These are phyloP conservation scores for Terrapene triunguis DNA, from an alignment of 2,113 vertebrate genomes.

Conservation along the genomic window DNA sequence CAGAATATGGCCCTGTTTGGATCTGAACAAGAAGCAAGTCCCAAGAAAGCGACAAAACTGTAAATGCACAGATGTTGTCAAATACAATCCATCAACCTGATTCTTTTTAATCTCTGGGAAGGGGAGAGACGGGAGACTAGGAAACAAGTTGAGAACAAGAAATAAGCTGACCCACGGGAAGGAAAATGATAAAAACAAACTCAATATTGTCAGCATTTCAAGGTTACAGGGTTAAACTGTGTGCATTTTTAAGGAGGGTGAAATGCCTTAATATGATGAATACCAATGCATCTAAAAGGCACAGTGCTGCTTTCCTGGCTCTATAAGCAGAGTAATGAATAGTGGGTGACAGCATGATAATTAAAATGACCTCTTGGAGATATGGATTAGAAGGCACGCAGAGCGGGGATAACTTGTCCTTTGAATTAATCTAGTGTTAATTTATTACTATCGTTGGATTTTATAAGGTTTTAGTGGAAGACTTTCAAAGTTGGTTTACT, in stretches of 20 bases:
- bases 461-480: conserved; percentile 61
- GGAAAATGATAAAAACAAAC: conserved; percentile 7
- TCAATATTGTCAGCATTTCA: conserved; percentile 36
- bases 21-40: not conserved
- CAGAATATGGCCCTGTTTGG: not conserved
- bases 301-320: conserved; percentile 60
- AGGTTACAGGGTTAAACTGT: conserved; percentile 67
- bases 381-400: conserved; percentile 72
- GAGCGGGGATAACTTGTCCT: conserved; percentile 53
- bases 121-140: not conserved
- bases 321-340: conserved; percentile 75
- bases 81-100: not conserved
- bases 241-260: conserved; percentile 60
- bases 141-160: not conserved
- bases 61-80: not conserved
- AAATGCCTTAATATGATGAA: conserved; percentile 74
- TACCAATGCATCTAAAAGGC: conserved; percentile 65
- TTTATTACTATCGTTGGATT: conserved; percentile 66
- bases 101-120: not conserved
- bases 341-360: conserved; percentile 78
- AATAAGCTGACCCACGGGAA: not conserved
- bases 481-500: conserved; percentile 71
- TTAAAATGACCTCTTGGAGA: conserved; percentile 82
- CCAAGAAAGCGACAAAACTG: conserved; percentile 20
- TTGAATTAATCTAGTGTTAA: conserved; percentile 67